A percentile compares a stretch with the other conserved stretches of the same genome.
Conservation (phyloP, 2,113 vertebrate genomes). For the Trochalopteron elliotii region DNA sequence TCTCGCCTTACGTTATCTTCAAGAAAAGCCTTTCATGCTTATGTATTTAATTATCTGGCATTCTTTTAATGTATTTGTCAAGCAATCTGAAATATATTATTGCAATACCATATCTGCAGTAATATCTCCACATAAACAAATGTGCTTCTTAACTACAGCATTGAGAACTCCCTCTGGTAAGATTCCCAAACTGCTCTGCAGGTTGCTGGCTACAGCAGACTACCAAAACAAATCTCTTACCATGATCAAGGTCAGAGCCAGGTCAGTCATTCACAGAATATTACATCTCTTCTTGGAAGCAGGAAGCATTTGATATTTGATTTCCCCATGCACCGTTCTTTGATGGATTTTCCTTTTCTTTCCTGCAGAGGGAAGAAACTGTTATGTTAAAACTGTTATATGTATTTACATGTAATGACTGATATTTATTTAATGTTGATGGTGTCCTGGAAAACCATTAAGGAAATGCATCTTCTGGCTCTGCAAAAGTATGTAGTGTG, state of each 20-base stretch:
- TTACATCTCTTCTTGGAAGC: constrained; percentile 69
- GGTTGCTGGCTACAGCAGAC: constrained; percentile 83
- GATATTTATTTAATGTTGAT: constrained; percentile 12
- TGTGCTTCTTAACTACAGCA: constrained; percentile 70
- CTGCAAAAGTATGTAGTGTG: not conserved
- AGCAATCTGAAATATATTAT: constrained; percentile 49
- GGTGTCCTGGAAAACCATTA: constrained; percentile 9
- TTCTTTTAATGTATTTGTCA: constrained; percentile 48
- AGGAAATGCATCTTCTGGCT: not conserved
- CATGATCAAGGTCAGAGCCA: constrained; percentile 78
- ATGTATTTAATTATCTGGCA: constrained; percentile 36
- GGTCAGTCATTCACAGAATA: constrained; percentile 82
- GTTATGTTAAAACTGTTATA: constrained; percentile 38
- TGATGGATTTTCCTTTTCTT: constrained; percentile 76
- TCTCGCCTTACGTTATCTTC: constrained; percentile 50
- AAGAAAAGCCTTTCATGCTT: constrained; percentile 51
- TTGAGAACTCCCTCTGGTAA: constrained; percentile 77
- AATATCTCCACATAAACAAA: constrained; percentile 61
- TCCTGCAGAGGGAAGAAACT: constrained; percentile 49
- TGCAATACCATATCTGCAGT: constrained; percentile 55
- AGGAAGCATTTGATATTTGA: constrained; percentile 72
- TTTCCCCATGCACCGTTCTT: constrained; percentile 51
- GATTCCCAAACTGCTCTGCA: constrained; percentile 86
- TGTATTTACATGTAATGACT: constrained; percentile 34
- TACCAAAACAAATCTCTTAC: constrained; percentile 90